These are phyloP conservation scores for Heliconius ismenius DNA, from an alignment of 2,888 invertebrate genomes.

Conservation along the genomic window DNA sequence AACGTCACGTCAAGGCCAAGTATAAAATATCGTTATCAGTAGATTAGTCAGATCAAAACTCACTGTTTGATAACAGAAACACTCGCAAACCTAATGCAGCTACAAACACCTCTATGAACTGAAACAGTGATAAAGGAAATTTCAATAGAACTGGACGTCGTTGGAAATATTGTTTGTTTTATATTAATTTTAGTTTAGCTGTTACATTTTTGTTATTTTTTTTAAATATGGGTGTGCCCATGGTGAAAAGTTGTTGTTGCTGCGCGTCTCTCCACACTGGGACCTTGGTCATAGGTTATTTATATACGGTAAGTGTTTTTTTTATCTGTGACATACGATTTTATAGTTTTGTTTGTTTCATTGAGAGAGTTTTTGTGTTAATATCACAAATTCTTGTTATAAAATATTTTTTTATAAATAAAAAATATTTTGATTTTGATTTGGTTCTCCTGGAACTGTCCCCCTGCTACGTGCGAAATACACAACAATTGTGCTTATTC, in stretches of 20 bases:
- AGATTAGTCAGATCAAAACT: slow-evolving; percentile 31
- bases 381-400: not conserved
- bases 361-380: not conserved
- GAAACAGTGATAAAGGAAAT: slow-evolving; percentile 8
- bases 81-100: slow-evolving; percentile 19
- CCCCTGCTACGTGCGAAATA: not conserved
- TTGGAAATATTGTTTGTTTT: not conserved
- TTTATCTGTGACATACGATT: not conserved
- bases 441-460: not conserved
- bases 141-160: slow-evolving; percentile 3
- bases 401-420: too few species aligned
- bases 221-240: slow-evolving; percentile 68
- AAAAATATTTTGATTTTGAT: too few species aligned
- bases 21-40: slow-evolving; percentile 29
- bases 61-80: slow-evolving; percentile 31
- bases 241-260: slow-evolving; percentile 69
- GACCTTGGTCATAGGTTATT: slow-evolving; percentile 69
- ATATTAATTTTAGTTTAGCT: not conserved
- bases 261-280: slow-evolving; percentile 67
- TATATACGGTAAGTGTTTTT: slow-evolving; percentile 63
- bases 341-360: not conserved
- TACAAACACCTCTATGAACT: not conserved
- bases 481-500: not conserved
- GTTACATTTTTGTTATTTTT: not conserved
- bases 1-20: slow-evolving; percentile 7